Conservation (phyloP, 1,140 invertebrate genomes). For the Halesus radiatus region DNA sequence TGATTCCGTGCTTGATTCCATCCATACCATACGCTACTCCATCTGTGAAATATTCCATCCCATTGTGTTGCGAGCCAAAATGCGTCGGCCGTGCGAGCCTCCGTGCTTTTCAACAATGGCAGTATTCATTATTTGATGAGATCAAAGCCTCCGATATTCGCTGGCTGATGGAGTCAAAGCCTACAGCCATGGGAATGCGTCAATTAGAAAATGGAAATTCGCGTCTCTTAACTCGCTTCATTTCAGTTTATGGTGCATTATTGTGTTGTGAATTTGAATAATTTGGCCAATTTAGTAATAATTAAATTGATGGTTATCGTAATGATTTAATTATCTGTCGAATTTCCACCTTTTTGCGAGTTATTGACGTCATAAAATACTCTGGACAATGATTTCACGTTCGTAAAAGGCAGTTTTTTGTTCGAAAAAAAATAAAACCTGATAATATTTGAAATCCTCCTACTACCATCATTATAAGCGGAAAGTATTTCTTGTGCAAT, state of each 20-base stretch:
- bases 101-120: slow-evolving; percentile 17
- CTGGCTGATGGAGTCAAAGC: not conserved
- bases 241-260: slow-evolving; percentile 17
- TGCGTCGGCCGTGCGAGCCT: slow-evolving; percentile 12
- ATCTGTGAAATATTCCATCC: slow-evolving; percentile 14
- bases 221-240: not conserved
- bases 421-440: too few species aligned
- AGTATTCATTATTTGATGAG: slow-evolving; percentile 18
- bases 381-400: too few species aligned
- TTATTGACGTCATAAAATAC: too few species aligned
- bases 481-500: too few species aligned
- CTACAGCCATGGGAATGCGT: slow-evolving; percentile 21
- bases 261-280: not conserved
- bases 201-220: slow-evolving; percentile 9
- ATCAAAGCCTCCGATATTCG: slow-evolving; percentile 2
- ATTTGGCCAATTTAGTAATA: too few species aligned
- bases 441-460: too few species aligned
- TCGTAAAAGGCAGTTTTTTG: too few species aligned
- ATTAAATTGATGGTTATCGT: too few species aligned
- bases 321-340: too few species aligned
- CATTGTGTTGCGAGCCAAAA: slow-evolving; percentile 24
- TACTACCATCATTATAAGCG: too few species aligned
- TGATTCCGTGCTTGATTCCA: not conserved
- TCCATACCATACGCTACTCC: not conserved
- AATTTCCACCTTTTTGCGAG: too few species aligned